A percentile compares a stretch with the other conserved stretches of the same genome.
These are phyloP conservation scores for Stercorarius parasiticus DNA, from an alignment of 2,113 vertebrate genomes.

Conservation along the genomic window DNA sequence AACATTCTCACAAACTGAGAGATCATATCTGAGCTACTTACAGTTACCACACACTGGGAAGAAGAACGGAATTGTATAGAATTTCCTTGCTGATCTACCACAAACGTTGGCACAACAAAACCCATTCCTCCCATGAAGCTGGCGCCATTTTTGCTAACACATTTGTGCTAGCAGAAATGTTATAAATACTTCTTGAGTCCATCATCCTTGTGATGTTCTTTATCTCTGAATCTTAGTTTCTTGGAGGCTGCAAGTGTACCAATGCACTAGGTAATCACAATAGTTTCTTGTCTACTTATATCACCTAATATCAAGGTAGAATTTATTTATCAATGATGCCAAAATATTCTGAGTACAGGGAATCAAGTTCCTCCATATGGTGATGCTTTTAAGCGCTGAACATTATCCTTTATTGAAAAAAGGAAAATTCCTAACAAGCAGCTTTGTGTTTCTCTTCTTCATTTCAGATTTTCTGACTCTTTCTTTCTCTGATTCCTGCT, in stretches of 20 bases:
- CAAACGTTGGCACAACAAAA: neutral
- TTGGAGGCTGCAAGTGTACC: neutral
- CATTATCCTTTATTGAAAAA: neutral
- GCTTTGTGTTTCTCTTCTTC: neutral
- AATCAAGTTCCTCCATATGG: neutral
- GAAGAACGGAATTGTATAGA: neutral
- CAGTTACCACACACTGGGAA: neutral
- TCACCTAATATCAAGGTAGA: neutral
- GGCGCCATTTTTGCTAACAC: neutral
- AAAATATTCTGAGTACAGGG: neutral
- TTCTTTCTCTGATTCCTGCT: neutral
- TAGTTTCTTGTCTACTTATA: neutral
- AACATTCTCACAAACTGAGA: neutral
- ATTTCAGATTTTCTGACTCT: neutral
- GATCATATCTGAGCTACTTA: neutral
- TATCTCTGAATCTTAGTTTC: neutral
- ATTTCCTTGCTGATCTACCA: neutral
- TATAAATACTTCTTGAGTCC: neutral
- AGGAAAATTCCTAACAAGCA: neutral
- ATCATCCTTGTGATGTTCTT: neutral
- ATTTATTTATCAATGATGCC: neutral
- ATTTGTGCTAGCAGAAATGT: neutral
- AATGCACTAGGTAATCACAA: neutral
- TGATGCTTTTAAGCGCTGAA: neutral
- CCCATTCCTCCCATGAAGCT: neutral